Evolutionary conservation across 2,888 invertebrate species (phyloP), one percentile per base, ranked within the genome.

Genomic region (Sinelater perroti): DNA sequence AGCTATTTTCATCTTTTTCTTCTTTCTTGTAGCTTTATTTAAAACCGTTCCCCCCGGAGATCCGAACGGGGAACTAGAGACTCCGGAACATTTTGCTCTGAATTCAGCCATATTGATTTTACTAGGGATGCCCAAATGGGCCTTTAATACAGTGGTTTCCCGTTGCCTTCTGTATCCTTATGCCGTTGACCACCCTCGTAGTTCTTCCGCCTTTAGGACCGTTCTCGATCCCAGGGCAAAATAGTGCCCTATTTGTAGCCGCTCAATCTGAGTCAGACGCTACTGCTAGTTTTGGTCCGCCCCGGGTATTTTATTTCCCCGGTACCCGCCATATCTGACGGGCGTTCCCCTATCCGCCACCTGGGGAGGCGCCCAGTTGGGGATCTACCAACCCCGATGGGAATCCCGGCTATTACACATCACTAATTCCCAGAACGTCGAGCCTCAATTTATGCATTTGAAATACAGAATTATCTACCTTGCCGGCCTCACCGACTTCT

Each of bases 101-200:
- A 35, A 47, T 13, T 24, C 20, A 36, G 36, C 47, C 49, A 38
- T 33, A 31, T 30, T 53, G 44, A 33, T 53, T 54, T 13, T 36
- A 44, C 53, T 57, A 44, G 47, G 28, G 47, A 54, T 57, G 38
- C 33, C 30, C 44, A 38, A 26, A 13, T 13, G 30, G 16, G 31
- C 21, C 18, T 47, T 55, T 58, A 57, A 57, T 57, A 45, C 52
- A 44, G 57, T 57, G 46, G 54, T 55, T 55, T 38, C 38, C 38
- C 49, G 26, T 55, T 49, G 47, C 49, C 47, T 55, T 46, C 30
- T 58, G 58, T 47, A 54, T 47, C 36, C 17, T 7, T 31, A 36
- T 55, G 47, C 31, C 55, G 49, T 55, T 55, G 54, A 44, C 26
- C 57, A 20, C 5, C 18, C 55, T 28, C 2, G 3, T 33, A 40